Base-by-base conservation (phyloP, 1,140 invertebrate species). In the Bombus waltoni region DNA sequence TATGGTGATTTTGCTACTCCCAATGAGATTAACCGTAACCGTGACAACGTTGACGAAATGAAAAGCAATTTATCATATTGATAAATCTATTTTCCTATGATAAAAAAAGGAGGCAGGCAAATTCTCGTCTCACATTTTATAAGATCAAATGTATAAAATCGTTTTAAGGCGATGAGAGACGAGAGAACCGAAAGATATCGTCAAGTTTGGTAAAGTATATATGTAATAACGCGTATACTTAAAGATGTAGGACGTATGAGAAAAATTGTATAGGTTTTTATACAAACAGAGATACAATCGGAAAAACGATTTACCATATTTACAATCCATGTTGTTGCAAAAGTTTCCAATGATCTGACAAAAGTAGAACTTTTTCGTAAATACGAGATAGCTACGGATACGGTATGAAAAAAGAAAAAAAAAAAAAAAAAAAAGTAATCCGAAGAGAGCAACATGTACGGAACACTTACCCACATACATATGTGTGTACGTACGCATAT, bases 11-110 rank as follows among this genome's bases (percentile, higher is more conserved):
- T 65, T 53, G 62, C 44, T 68, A 68, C 47, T 15, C n/a, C 47
- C 74, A 38, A 38, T 70, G 35, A 77, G 76, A 47, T 70, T 44
- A 53, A 83, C 72, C 32, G 73, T 76, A 74, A 53, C 53, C 79
- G 18, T 32, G 53, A 40, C 53, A 40, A 77, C 25, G 22, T 68
- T 38, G 44, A 70, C 53, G 28, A 9, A 44, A 68, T 47, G 9
- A 35, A 28, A 70, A 35, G 18, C 22, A 35, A 81, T 35, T 38
- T 32, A n/a, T 72, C 68, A 25, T 68, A 68, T 40, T 25, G 4
- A n/a, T 25, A 4, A 75, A 28, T 53, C 44, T 53, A 62, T 32
- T 35, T 35, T 47, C 28, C 40, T 32, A 70, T 15, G 38, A n/a
- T 28, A 28, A 40, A 40, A 38, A 57, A 22, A 35, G 8, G 1